Evolutionary conservation across 2,797 vertebrate genomes (phyloP).

Genomic region (Austrolebias charrua): DNA sequence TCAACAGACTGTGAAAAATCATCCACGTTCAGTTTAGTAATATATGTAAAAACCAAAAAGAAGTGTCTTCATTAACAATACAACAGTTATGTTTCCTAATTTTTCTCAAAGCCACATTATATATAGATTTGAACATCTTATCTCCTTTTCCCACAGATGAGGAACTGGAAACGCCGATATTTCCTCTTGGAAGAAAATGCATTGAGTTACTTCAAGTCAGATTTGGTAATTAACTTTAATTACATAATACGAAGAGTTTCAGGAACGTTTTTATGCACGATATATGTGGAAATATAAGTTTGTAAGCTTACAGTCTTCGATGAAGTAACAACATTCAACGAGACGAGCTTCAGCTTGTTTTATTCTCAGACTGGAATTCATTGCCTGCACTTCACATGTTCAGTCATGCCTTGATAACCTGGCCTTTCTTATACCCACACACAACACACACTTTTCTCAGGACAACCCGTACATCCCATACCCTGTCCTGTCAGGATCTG

Average conservation of each 20-base stretch:
- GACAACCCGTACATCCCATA: slow-evolving; percentile 43
- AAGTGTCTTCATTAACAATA: too few relatives aligned
- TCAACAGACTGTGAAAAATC: background rate
- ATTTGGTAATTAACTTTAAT: slow-evolving; percentile 82
- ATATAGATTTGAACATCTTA: slow-evolving; percentile 2
- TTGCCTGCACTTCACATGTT: slow-evolving; percentile 61
- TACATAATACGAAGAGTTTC: slow-evolving; percentile 7
- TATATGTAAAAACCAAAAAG: too few relatives aligned
- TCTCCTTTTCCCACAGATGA: slow-evolving; percentile 84
- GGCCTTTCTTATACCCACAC: slow-evolving; percentile 15
- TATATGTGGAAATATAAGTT: background rate
- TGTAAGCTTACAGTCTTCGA: slow-evolving; percentile 9
- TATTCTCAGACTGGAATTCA: slow-evolving; percentile 63
- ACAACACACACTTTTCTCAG: slow-evolving; percentile 23
- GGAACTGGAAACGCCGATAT: slow-evolving; percentile 97
- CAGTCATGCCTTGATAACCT: slow-evolving; percentile 46
- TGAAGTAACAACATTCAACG: slow-evolving; percentile 17
- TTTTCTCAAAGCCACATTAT: background rate
- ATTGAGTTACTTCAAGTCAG: slow-evolving; percentile 98
- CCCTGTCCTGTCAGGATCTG: slow-evolving; percentile 30
- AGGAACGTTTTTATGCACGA: slow-evolving; percentile 12
- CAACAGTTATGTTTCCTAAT: background rate
- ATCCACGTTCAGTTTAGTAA: background rate
- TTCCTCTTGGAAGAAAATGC: slow-evolving; percentile 96
- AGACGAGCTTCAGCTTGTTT: slow-evolving; percentile 59